Conservation (phyloP, 2,113 vertebrate genomes). For the Neotoma lepida region DNA sequence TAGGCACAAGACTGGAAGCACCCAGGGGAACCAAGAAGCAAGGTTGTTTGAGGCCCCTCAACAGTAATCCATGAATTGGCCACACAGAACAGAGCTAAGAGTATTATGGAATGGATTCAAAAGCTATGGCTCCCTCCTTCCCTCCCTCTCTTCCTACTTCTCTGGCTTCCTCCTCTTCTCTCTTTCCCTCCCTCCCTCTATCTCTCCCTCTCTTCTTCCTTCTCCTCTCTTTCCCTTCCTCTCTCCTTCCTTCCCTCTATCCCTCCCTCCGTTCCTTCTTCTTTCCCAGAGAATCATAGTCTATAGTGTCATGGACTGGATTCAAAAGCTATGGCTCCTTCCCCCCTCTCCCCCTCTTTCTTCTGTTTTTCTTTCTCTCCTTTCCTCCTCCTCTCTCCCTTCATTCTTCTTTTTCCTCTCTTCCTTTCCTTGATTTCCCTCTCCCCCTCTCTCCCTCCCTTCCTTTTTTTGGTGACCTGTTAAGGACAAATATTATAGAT, state of each 20-base stretch:
- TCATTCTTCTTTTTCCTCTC: too few species aligned
- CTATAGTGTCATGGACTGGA: background rate
- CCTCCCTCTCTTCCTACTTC: too few species aligned
- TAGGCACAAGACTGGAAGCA: background rate
- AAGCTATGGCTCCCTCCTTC: background rate
- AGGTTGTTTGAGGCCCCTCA: background rate
- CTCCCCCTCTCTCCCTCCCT: rapidly evolving
- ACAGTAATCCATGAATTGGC: background rate
- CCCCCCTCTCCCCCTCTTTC: background rate
- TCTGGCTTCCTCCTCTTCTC: background rate
- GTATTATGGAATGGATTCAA: background rate
- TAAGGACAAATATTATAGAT: background rate
- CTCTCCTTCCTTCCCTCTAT: background rate
- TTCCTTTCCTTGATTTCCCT: rapidly evolving
- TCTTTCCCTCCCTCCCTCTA: background rate
- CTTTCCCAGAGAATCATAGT: background rate
- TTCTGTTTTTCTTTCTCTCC: background rate
- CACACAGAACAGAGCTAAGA: background rate
- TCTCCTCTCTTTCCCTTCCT: too few species aligned
- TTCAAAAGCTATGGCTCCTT: background rate
- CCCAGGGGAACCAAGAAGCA: background rate
- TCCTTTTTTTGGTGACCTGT: background rate
- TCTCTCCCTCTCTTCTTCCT: background rate
- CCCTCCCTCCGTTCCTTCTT: rapidly evolving
- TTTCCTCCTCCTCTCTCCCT: background rate